Conservation (phyloP, 2,113 vertebrate species). For the Phyllopteryx taeniolatus region DNA sequence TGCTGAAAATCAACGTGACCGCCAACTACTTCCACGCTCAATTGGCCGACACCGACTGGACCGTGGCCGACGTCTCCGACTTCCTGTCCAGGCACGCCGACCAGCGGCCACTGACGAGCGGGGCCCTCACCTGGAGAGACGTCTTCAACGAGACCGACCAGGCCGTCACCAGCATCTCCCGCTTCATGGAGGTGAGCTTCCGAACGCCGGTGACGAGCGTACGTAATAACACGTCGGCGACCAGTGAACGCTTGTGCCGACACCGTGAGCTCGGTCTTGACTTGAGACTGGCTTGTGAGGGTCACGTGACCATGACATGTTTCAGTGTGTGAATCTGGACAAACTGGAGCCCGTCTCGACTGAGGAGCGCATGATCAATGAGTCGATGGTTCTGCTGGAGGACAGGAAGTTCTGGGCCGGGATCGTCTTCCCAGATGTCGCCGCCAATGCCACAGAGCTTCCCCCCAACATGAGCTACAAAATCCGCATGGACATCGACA, state of each 20-base stretch:
- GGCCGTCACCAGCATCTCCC: conserved; percentile 86
- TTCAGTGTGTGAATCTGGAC: conserved; percentile 92
- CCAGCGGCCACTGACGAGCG: conserved; percentile 52
- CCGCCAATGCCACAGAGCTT: conserved; percentile 74
- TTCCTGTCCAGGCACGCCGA: conserved; percentile 83
- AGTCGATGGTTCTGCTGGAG: conserved; percentile 87
- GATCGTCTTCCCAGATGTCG: conserved; percentile 84
- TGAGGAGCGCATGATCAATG: conserved; percentile 84
- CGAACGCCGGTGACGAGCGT: too few species aligned
- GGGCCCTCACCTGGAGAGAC: conserved; percentile 84
- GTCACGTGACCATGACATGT: not conserved
- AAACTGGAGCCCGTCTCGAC: conserved; percentile 87
- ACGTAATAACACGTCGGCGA: too few species aligned
- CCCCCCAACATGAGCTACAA: conserved; percentile 89
- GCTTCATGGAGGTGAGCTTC: conserved; percentile 89
- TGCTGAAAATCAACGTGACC: conserved; percentile 79
- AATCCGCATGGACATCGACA: conserved; percentile 99
- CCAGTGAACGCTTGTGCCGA: too few species aligned
- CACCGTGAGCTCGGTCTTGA: too few species aligned
- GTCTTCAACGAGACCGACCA: conserved; percentile 91
- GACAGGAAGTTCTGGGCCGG: conserved; percentile 96
- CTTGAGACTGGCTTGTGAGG: not conserved
- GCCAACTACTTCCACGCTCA: conserved; percentile 73
- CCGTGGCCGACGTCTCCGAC: conserved; percentile 72
- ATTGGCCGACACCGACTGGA: conserved; percentile 81